These are phyloP conservation scores for Isurus oxyrinchus DNA, from an alignment of 2,113 vertebrate species.

Conservation along the genomic window DNA sequence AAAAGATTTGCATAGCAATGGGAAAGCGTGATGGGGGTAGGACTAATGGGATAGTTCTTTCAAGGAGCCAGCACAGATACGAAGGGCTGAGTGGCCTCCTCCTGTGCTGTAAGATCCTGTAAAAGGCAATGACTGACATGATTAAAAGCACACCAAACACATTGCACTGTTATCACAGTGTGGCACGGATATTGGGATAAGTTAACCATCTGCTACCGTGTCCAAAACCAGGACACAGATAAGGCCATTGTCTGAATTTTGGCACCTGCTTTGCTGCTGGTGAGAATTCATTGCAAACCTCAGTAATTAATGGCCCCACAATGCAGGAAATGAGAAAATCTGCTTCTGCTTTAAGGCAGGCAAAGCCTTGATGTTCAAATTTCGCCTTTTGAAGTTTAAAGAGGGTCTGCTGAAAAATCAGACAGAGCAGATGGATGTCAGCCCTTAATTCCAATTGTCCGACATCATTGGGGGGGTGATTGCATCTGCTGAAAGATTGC, in stretches of 20 bases:
- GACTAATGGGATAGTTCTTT: too few relatives aligned
- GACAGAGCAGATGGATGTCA: neutral
- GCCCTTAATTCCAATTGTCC: neutral
- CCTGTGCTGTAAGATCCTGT: too few relatives aligned
- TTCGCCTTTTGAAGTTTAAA: neutral
- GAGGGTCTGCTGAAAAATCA: neutral
- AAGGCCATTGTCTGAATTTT: neutral
- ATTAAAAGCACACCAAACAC: neutral
- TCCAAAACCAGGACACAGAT: too few relatives aligned
- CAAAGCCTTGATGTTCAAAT: neutral
- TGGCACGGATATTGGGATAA: neutral
- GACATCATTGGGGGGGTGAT: neutral
- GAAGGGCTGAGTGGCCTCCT: too few relatives aligned
- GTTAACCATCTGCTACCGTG: neutral
- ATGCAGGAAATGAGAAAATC: neutral
- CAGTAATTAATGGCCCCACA: neutral
- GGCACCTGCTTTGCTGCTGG: neutral
- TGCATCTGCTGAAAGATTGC: too few relatives aligned
- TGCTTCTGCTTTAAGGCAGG: neutral
- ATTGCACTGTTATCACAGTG: neutral
- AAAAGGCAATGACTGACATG: neutral
- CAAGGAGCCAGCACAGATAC: neutral
- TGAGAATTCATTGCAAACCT: neutral
- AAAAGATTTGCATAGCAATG: too few relatives aligned
- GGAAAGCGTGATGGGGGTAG: too few relatives aligned